Base-by-base conservation (phyloP, 2,113 vertebrate species). In the Oncorhynchus kisutch region DNA sequence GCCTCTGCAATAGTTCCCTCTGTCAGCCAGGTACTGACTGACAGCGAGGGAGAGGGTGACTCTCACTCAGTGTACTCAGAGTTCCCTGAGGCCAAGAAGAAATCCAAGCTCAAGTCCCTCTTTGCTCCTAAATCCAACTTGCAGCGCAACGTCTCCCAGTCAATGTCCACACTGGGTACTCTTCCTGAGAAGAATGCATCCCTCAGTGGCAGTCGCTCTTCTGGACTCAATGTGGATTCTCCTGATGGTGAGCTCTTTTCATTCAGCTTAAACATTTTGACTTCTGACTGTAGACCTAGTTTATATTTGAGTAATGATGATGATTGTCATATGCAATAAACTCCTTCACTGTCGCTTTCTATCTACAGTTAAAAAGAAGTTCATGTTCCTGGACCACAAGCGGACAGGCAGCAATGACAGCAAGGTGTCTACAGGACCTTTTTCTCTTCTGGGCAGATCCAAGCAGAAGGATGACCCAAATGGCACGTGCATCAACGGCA, bases 401-500 rank as follows among this genome's bases (percentile, higher is more conserved):
- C 91, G 94, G 80, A 92, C 93, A 1, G 91, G 88, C 5, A 94
- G 94, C 89, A 88, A 91, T 12, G 97, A 99, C 79, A 94, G 90
- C 81, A 96, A 93, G 86, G 93, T 92, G 0, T 94, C 91, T 14
- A 78, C 90, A 66, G 97, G 97, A 68, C 92, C 94, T 2, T 95
- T 97, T 54, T 95, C 95, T 9, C 82, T 98, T 2, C 92, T 99
- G 45, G 91, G 94, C 2, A 95, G 93, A 75, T 93, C 96, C 74
- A 99, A 98, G 88, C 95, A 62, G 0, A 96, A 93, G 67, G 85
- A 88, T 5, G 96, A 96, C 75, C 91, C 89, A 60, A 97, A 95
- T 18, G 97, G 92, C 12, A 77, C 96, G 80, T 98, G 97, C 45
- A 97, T 99, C 88, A 99, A 99, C 0, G 96, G 97, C 82, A 97